phyloP scores from a whole-genome alignment of 2,113 vertebrate species.

The Syngnathus floridae region DNA sequence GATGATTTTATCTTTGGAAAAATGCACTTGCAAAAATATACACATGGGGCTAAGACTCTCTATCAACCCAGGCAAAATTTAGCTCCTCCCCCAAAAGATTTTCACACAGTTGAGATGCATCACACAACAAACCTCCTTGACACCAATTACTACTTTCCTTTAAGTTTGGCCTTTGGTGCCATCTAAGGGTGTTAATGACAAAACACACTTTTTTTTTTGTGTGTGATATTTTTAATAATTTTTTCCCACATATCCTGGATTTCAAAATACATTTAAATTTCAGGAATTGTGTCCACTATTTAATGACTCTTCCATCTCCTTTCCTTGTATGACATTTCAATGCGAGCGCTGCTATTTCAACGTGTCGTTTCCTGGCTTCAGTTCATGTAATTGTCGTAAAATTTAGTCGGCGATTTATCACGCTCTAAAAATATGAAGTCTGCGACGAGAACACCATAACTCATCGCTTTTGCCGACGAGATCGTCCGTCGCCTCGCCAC shows the following conservation, averaged over 20 bases:
- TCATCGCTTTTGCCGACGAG: neutral
- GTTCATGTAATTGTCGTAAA: slow-evolving; percentile 1
- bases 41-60: neutral
- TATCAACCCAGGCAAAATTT: neutral
- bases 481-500: neutral
- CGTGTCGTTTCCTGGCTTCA: neutral
- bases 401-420: slow-evolving; percentile 3
- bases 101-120: neutral
- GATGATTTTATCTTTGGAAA: too few species aligned
- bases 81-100: neutral
- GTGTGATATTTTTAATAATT: neutral
- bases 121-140: neutral
- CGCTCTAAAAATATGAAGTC: slow-evolving; percentile 6
- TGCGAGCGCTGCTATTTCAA: neutral
- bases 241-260: neutral
- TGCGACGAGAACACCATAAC: neutral
- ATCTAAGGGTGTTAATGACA: neutral
- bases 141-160: neutral
- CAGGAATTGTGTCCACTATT: neutral
- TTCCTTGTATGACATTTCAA: neutral
- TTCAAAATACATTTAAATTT: neutral
- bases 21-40: too few species aligned
- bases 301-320: neutral
- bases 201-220: too few species aligned
- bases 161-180: neutral